Percentiles rank a stretch among this genome's conserved stretches.
Evolutionary conservation across 2,113 vertebrate species (phyloP).

Genomic region (Cromileptes altivelis): DNA sequence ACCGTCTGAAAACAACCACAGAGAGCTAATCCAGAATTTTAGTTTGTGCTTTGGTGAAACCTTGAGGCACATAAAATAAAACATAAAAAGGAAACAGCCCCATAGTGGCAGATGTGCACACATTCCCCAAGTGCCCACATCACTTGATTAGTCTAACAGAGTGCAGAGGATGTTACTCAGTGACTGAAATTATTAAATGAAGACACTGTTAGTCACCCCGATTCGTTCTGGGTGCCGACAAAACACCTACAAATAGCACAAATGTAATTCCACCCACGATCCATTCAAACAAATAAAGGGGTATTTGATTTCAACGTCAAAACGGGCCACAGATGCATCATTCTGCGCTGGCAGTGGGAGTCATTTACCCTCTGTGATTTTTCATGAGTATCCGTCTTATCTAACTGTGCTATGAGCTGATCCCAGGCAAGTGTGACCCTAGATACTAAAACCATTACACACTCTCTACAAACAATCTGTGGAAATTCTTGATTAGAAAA

Average conservation of each 20-base stretch:
- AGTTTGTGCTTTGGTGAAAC: background rate
- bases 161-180: background rate
- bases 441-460: too few species aligned
- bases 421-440: too few species aligned
- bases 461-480: too few species aligned
- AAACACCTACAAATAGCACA: background rate
- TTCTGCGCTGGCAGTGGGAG: background rate
- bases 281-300: background rate
- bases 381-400: background rate
- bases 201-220: background rate
- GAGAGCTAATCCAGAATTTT: too few species aligned
- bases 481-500: too few species aligned
- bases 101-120: background rate
- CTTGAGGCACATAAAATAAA: background rate
- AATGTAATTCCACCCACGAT: constrained; percentile 3
- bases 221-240: background rate
- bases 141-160: background rate
- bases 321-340: background rate
- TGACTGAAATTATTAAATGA: background rate
- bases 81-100: background rate
- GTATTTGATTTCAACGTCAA: constrained; percentile 13
- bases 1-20: background rate
- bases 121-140: background rate
- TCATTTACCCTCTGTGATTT: background rate
- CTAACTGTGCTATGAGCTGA: too few species aligned